Conservation (phyloP, 2,113 vertebrate species). For the Eublepharis macularius region DNA sequence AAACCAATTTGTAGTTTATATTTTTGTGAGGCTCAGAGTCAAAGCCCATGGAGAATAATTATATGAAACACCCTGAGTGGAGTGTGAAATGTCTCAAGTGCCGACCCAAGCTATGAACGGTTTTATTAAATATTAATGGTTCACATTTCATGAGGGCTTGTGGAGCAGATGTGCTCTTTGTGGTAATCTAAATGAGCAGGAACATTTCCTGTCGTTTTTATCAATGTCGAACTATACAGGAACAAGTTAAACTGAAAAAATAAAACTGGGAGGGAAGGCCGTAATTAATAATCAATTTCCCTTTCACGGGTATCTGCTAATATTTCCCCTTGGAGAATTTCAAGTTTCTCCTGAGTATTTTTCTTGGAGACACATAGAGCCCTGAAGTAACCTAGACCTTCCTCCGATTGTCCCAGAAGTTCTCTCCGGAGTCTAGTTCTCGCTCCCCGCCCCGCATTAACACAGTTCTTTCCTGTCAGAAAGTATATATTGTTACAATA, state of each 20-base stretch:
- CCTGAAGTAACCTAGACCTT: conserved; percentile 70
- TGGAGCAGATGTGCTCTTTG: conserved; percentile 75
- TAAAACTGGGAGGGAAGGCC: conserved; percentile 61
- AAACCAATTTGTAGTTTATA: conserved; percentile 55
- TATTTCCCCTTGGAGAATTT: conserved; percentile 73
- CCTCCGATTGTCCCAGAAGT: conserved; percentile 69
- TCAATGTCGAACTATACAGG: conserved; percentile 74
- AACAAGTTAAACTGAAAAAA: conserved; percentile 73
- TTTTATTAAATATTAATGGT: conserved; percentile 81
- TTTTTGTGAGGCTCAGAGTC: conserved; percentile 56
- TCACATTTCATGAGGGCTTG: conserved; percentile 66
- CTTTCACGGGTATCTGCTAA: conserved; percentile 72
- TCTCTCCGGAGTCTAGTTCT: conserved; percentile 65
- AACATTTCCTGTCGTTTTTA: conserved; percentile 80
- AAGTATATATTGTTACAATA: conserved; percentile 58
- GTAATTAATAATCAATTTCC: conserved; percentile 78
- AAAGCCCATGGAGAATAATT: conserved; percentile 67
- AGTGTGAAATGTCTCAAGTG: conserved; percentile 74
- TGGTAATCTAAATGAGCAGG: conserved; percentile 76
- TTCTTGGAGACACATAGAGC: conserved; percentile 68
- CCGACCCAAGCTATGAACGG: conserved; percentile 66
- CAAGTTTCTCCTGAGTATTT: conserved; percentile 75
- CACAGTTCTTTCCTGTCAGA: conserved; percentile 63
- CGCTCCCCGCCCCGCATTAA: conserved; percentile 20
- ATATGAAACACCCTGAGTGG: conserved; percentile 68